These are phyloP conservation scores for Arion vulgaris DNA, from an alignment of 1,140 invertebrate species.

Conservation along the genomic window DNA sequence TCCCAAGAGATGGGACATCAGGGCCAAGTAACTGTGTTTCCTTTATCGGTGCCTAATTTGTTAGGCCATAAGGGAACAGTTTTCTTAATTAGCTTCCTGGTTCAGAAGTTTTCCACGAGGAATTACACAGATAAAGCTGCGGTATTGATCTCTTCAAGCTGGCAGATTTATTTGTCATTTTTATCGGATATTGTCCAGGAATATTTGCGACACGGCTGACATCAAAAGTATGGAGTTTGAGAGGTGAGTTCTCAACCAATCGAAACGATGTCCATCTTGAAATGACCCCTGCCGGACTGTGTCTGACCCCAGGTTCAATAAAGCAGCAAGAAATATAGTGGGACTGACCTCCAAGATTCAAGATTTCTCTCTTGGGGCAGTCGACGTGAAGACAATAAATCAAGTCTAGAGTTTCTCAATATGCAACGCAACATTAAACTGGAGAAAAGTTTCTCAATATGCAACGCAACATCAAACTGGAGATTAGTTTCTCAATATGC, in stretches of 20 bases:
- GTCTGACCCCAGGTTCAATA: background rate
- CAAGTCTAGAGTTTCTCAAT: too few species aligned
- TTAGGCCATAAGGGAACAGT: constrained; percentile 28
- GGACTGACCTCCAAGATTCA: background rate
- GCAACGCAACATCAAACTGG: too few species aligned
- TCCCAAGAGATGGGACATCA: constrained; percentile 12
- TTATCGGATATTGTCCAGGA: background rate
- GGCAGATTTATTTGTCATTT: constrained; percentile 32
- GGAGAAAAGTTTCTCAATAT: too few species aligned
- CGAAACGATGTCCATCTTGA: constrained; percentile 10
- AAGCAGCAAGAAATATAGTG: background rate
- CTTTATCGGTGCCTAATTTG: constrained; percentile 34
- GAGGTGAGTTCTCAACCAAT: constrained; percentile 5
- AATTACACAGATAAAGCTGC: constrained; percentile 19
- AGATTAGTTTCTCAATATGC: too few species aligned
- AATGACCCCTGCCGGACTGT: background rate
- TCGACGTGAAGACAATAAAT: too few species aligned
- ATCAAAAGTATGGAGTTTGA: constrained; percentile 13
- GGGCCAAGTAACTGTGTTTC: background rate
- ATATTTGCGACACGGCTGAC: background rate
- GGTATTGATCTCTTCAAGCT: background rate
- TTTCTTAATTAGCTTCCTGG: constrained; percentile 28
- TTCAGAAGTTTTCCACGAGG: background rate
- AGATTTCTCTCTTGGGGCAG: too few species aligned
- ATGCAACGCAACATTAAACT: too few species aligned